These are phyloP conservation scores for Orthosia incerta DNA, from an alignment of 2,888 invertebrate species.

Conservation along the genomic window DNA sequence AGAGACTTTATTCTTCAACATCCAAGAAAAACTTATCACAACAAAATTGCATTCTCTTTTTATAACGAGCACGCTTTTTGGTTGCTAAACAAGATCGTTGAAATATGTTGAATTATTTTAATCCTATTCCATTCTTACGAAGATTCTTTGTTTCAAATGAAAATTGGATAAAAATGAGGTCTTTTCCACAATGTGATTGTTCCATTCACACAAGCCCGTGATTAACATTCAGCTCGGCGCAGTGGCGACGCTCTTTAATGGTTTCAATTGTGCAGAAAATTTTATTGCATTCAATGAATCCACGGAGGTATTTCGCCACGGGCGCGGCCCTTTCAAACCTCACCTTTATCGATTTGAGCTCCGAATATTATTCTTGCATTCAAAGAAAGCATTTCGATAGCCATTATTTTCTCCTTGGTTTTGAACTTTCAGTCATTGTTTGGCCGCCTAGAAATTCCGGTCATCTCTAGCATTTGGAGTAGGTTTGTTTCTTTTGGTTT, in stretches of 20 bases:
- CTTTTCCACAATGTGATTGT: constrained; percentile 85
- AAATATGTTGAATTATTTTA: constrained; percentile 63
- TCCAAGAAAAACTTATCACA: background rate
- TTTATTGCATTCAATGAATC: constrained; percentile 89
- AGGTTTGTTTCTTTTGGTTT: constrained; percentile 3
- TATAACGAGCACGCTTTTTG: constrained; percentile 4
- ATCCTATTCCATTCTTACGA: constrained; percentile 58
- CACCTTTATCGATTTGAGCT: constrained; percentile 79
- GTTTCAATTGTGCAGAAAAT: constrained; percentile 90
- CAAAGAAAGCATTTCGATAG: constrained; percentile 63
- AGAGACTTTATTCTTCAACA: constrained; percentile 24
- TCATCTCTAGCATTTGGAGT: constrained; percentile 23
- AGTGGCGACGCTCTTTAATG: constrained; percentile 86
- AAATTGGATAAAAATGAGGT: constrained; percentile 79
- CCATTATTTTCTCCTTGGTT: constrained; percentile 54
- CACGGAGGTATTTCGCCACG: constrained; percentile 78
- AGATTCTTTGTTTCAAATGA: constrained; percentile 76
- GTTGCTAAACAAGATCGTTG: constrained; percentile 30
- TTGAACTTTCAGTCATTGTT: constrained; percentile 35
- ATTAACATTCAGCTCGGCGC: constrained; percentile 86
- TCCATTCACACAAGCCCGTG: constrained; percentile 86
- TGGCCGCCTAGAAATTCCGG: constrained; percentile 3
- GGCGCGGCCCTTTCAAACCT: constrained; percentile 77
- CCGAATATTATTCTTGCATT: constrained; percentile 68
- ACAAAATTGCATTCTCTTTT: constrained; percentile 27